phyloP scores from a whole-genome alignment of 2,113 vertebrate genomes.

The Prolemur simus region DNA sequence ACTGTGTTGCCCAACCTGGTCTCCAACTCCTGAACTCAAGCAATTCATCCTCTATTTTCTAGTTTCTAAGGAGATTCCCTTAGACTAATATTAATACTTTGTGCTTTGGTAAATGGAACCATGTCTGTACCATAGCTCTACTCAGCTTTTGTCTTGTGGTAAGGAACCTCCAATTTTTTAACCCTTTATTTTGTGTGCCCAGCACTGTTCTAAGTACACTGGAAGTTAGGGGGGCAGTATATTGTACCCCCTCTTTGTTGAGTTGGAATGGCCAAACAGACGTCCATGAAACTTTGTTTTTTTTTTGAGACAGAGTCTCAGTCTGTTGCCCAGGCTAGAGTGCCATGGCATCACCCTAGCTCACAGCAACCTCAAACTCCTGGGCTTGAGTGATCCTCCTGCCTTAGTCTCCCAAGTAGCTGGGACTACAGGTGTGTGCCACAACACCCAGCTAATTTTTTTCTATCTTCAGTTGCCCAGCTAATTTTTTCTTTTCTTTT shows the following conservation, averaged over 20 bases:
- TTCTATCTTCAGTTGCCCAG: too few species aligned
- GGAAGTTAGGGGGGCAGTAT: not conserved
- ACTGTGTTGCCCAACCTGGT: not conserved
- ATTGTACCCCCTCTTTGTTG: not conserved
- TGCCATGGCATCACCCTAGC: too few species aligned
- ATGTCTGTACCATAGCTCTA: not conserved
- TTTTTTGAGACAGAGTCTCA: too few species aligned
- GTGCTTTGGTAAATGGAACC: not conserved
- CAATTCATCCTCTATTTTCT: not conserved
- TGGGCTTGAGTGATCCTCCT: too few species aligned
- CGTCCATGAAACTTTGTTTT: not conserved
- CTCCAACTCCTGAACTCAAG: not conserved
- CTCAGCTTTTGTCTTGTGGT: not conserved
- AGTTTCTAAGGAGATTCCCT: not conserved
- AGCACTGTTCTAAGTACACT: not conserved
- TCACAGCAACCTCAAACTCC: too few species aligned
- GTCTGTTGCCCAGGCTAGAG: too few species aligned
- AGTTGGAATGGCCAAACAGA: not conserved
- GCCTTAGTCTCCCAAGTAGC: too few species aligned
- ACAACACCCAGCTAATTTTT: too few species aligned
- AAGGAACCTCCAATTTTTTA: not conserved
- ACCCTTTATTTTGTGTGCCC: not conserved
- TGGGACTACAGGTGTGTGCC: too few species aligned
- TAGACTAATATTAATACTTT: not conserved
- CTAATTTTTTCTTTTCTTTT: too few species aligned